These are phyloP conservation scores for Cyprinus carpio DNA, from an alignment of 2,113 vertebrate species.

Conservation along the genomic window DNA sequence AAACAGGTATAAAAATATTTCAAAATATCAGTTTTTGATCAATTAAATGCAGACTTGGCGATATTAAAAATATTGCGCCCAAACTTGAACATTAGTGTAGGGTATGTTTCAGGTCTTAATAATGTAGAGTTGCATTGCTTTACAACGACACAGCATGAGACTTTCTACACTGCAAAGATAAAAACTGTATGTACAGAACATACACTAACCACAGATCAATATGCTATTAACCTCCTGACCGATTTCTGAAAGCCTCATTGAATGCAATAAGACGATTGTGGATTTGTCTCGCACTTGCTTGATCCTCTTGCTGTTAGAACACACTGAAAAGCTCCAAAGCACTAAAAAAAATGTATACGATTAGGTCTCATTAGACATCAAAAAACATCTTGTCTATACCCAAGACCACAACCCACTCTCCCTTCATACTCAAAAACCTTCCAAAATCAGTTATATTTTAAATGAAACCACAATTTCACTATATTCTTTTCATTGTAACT, in stretches of 20 bases:
- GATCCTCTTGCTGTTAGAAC: background rate
- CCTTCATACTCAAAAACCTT: background rate
- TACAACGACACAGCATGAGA: background rate
- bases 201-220: background rate
- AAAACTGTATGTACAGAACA: background rate
- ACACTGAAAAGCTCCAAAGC: background rate
- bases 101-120: background rate
- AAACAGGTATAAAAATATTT: too few relatives aligned
- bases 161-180: background rate
- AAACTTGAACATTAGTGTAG: background rate
- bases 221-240: background rate
- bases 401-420: background rate
- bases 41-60: background rate
- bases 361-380: background rate
- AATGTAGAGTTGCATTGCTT: too few relatives aligned
- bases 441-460: background rate
- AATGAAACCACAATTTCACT: background rate
- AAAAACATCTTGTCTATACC: background rate
- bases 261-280: background rate
- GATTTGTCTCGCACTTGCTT: background rate
- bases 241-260: background rate
- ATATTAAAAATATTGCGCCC: background rate
- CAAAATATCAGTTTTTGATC: too few relatives aligned
- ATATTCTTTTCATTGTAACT: background rate
- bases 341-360: background rate